Evolutionary conservation across 2,888 invertebrate genomes (phyloP).

Genomic region (Mesoligia furuncula): DNA sequence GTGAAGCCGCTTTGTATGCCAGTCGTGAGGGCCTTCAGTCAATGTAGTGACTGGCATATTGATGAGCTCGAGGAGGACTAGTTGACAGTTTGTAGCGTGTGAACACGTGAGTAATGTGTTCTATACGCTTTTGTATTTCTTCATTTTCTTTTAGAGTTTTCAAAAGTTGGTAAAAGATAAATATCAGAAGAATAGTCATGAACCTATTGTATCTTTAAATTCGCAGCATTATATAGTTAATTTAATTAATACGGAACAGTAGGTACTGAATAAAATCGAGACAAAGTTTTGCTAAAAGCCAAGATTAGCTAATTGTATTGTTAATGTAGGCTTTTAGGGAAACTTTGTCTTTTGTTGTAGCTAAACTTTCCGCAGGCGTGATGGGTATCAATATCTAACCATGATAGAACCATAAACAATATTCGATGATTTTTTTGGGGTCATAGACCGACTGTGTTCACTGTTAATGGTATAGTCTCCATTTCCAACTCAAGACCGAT

Average conservation of each 20-base stretch:
- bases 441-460: no score
- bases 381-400: no score
- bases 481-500: neutral
- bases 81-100: slow-evolving; percentile 33
- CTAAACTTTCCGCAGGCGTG: no score
- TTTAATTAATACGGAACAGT: neutral
- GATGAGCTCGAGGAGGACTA: slow-evolving; percentile 38
- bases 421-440: no score
- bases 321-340: no score
- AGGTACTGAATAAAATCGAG: neutral
- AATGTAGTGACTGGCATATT: slow-evolving; percentile 51
- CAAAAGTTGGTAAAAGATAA: neutral
- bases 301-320: no score
- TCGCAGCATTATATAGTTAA: neutral
- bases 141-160: slow-evolving; percentile 16
- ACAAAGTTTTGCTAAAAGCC: no score
- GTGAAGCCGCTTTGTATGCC: slow-evolving; percentile 48
- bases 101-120: slow-evolving; percentile 30
- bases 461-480: neutral
- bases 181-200: neutral
- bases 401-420: no score
- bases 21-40: slow-evolving; percentile 32
- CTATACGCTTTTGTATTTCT: slow-evolving; percentile 16
- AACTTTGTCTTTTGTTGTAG: no score
- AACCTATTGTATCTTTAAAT: no score